Conservation (phyloP, 2,888 invertebrate species). For the Congeria kusceri region DNA sequence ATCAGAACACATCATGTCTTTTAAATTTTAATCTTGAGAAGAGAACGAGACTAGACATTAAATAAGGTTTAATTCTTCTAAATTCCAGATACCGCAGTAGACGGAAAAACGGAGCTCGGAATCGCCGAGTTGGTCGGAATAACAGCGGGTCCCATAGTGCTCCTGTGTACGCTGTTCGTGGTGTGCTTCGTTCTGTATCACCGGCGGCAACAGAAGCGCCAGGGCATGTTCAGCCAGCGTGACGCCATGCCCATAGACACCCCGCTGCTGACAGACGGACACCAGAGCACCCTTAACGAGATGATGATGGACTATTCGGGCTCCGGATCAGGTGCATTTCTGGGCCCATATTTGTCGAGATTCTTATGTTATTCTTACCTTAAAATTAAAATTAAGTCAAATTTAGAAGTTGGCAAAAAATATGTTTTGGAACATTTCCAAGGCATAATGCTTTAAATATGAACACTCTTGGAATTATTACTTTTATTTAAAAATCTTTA, state of each 20-base stretch:
- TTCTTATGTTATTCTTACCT: no score
- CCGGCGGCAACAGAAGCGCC: slow-evolving; percentile 64
- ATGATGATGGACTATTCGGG: slow-evolving; percentile 88
- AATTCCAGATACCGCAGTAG: slow-evolving; percentile 8
- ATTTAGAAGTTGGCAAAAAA: no score
- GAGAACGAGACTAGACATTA: no score
- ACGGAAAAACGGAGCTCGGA: slow-evolving; percentile 73
- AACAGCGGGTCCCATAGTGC: slow-evolving; percentile 90
- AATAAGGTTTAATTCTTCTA: not conserved
- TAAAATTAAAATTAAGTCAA: no score
- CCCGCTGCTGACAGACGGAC: slow-evolving; percentile 73
- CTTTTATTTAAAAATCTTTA: no score
- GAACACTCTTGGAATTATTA: no score
- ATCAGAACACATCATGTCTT: no score
- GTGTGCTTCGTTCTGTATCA: slow-evolving; percentile 77
- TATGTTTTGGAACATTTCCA: no score
- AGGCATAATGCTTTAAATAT: no score
- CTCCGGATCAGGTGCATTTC: slow-evolving; percentile 97
- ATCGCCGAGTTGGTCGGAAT: slow-evolving; percentile 89
- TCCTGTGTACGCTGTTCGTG: slow-evolving; percentile 89
- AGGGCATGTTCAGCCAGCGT: slow-evolving; percentile 54
- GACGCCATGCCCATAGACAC: slow-evolving; percentile 73
- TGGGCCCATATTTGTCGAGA: no score
- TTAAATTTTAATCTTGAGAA: no score
- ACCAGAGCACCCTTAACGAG: slow-evolving; percentile 71